Evolutionary conservation across 2,797 vertebrate genomes (phyloP).

Genomic region (Channa striata): DNA sequence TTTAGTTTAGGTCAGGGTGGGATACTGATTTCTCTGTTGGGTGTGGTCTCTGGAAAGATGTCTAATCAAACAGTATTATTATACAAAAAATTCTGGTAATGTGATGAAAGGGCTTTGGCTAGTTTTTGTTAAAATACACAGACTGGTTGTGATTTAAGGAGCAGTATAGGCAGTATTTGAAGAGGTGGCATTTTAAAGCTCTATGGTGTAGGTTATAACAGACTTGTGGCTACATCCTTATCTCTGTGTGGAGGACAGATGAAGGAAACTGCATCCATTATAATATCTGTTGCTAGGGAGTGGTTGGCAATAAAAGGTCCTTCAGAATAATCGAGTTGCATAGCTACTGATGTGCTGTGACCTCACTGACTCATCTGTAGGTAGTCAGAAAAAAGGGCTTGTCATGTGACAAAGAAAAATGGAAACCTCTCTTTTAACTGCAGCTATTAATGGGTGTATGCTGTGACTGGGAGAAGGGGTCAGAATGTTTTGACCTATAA

Average conservation of each 20-base stretch:
- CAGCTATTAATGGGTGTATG: not conserved
- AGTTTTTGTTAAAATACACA: too few species aligned
- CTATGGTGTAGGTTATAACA: not conserved
- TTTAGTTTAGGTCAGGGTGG: constrained; percentile 18
- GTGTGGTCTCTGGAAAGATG: constrained; percentile 21
- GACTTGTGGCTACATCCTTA: not conserved
- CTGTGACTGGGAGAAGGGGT: not conserved
- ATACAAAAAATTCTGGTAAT: too few species aligned
- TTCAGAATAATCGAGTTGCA: constrained; percentile 41
- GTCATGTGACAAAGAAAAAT: constrained; percentile 1
- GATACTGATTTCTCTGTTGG: constrained; percentile 3
- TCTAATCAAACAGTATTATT: too few species aligned
- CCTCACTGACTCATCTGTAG: constrained; percentile 30
- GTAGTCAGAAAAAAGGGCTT: not conserved
- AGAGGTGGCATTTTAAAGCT: not conserved
- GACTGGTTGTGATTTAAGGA: not conserved
- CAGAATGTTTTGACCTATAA: constrained; percentile 34
- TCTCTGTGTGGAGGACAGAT: constrained; percentile 28
- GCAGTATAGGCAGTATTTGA: not conserved
- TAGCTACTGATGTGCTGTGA: constrained; percentile 29
- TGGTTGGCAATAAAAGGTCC: constrained; percentile 33
- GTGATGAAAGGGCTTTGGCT: too few species aligned
- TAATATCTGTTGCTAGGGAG: constrained; percentile 55
- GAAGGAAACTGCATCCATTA: constrained; percentile 48
- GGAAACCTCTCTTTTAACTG: not conserved